Evolutionary conservation across 2,888 invertebrate species (phyloP), one percentile per base, ranked within the genome.

Genomic region (Cephus runcator): DNA sequence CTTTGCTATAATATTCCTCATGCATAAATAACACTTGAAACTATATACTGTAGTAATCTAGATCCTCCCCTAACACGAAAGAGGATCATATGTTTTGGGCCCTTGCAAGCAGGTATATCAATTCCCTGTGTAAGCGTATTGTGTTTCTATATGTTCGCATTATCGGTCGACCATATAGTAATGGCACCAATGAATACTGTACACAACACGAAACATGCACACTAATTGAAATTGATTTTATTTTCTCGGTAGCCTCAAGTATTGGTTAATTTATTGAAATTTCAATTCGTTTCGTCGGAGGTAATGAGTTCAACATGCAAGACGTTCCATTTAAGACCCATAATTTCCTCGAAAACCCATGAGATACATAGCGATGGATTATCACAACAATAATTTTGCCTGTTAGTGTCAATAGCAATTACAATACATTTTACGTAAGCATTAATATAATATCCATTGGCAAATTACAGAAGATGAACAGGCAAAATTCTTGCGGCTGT

Each of bases 201-300:
- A 90, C 90, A 91, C 89, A 82, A 90, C 88, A 90, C 88, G 78
- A 88, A 86, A 91, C 89, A 90, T 85, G 83, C 85, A 89, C 89
- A 89, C 89, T 83, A 84, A 84, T 85, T 86, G 79, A 79, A 85
- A 82, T 82, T 84, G 79, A 78, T 85, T 85, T 82, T 83, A 79
- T 87, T 79, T 81, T 40, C 78, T 71, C 73, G 69, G 73, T 12
- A 73, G 69, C 74, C 56, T 31, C 30, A 30, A 71, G 71, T 76
- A 73, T 85, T 74, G 77, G 76, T 87, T 87, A 71, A 80, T 86
- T 86, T 84, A 77, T 80, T 76, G 73, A 82, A 75, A 77, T 82
- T 85, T 85, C 81, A 76, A 83, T 85, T 87, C 73, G 76, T 83
- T 87, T 84, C 71, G 74, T 81, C 81, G 78, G 79, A 82, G 77